Evolutionary conservation across 2,888 invertebrate species (phyloP).

Genomic region (Sycophila texana): DNA sequence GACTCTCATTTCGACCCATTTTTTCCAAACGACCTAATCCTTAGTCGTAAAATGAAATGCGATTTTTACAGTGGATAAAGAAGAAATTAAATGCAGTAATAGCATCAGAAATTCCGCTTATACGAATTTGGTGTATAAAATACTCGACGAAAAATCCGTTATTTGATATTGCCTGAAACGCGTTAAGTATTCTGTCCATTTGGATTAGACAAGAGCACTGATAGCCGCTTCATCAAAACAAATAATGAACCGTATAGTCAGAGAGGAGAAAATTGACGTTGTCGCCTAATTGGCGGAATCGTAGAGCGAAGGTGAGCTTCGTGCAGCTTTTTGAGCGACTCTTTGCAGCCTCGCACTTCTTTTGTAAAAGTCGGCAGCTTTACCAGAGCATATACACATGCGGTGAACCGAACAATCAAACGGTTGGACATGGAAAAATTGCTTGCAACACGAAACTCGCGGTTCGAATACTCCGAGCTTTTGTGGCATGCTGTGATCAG

Average conservation of each 20-base stretch:
- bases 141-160: not conserved
- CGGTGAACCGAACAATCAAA: constrained; percentile 30
- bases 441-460: not conserved
- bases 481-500: not conserved
- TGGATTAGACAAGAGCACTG: not conserved
- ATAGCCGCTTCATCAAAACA: no score
- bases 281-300: not conserved
- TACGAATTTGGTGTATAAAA: no score
- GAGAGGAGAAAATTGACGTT: not conserved
- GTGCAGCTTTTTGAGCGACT: not conserved
- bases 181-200: not conserved
- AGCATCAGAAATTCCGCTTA: no score
- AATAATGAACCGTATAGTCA: no score
- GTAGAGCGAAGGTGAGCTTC: not conserved
- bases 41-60: no score
- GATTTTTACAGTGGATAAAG: no score
- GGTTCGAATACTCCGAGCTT: not conserved
- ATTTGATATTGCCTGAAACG: not conserved
- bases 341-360: not conserved
- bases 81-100: no score
- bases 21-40: no score
- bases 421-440: constrained; percentile 8
- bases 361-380: not conserved
- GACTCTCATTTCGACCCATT: no score
- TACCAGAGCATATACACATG: not conserved